Evolutionary conservation across 1,140 invertebrate species (phyloP), one percentile per base, ranked within the genome.

Genomic region (Drosophila albomicans): DNA sequence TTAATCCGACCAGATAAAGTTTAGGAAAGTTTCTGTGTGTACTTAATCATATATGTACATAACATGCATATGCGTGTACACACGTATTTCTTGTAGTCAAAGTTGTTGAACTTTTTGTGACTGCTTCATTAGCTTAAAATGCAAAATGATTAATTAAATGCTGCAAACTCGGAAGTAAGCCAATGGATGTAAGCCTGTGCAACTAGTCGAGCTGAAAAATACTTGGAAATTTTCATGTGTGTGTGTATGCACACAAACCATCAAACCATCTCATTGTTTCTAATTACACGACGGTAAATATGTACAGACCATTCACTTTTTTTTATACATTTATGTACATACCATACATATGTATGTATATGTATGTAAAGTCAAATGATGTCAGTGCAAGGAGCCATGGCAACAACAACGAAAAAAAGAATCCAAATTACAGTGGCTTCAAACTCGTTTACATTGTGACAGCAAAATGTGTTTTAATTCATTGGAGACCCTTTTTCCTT

Each of bases 391-490:
- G 52, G 52, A 15, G 30, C 8, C n/a, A 7, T 38, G 28, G 15
- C 32, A 28, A 38, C 48, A 65, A 38, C 35, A 38, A 25, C 20
- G 0, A 25, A 25, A 38, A 65, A 45, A 66, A 45, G 16, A 25
- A 49, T 20, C 32, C 35, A 68, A 59, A 49, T 68, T 59, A 52
- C 35, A 32, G 32, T 64, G 62, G 62, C 10, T 52, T 64, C 20
- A 64, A 64, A 64, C 35, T 41, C 48, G 20, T 41, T 52, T 64
- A 52, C 32, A 82, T 32, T 77, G 65, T 78, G 81, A 84, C 82
- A 85, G 75, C 63, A 54, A 66, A 82, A 67, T 82, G 76, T 71
- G 79, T 74, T 85, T 66, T 85, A 87, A 87, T 87, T 87, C 82
- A 82, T 87, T 87, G 86, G 79, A 87, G 82, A 87, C 65, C 38